Percentiles rank a stretch among this genome's conserved stretches.
Conservation (phyloP, 2,888 invertebrate species). For the Falcaria lacertinaria region DNA sequence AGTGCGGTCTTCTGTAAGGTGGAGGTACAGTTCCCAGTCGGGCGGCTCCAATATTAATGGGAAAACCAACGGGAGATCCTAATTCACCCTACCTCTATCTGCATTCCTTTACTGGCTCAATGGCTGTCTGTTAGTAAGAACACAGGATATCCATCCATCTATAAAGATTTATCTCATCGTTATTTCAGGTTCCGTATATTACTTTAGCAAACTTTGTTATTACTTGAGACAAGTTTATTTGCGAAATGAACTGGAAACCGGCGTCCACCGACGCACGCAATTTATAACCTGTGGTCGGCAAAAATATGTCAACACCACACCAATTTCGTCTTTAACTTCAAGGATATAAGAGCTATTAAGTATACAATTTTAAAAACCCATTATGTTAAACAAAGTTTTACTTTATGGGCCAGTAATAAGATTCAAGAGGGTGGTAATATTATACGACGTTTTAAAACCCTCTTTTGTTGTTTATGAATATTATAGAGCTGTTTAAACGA, state of each 20-base stretch:
- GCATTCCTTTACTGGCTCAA: background rate
- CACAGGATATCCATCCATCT: constrained; percentile 17
- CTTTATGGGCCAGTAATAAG: constrained; percentile 3
- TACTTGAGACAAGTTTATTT: constrained; percentile 65
- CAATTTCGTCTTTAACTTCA: constrained; percentile 31
- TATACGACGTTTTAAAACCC: background rate
- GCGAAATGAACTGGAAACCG: constrained; percentile 65
- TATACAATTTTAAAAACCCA: constrained; percentile 9
- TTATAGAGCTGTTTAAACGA: background rate
- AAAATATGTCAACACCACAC: constrained; percentile 13
- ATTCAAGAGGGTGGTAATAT: background rate
- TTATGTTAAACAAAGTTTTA: background rate
- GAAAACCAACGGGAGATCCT: too few species aligned
- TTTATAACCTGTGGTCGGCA: constrained; percentile 39
- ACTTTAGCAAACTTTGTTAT: constrained; percentile 63
- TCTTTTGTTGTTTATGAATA: constrained; percentile 2
- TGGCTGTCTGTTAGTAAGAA: background rate
- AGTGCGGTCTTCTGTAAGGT: too few species aligned
- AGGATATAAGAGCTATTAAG: constrained; percentile 9
- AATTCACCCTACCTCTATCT: too few species aligned
- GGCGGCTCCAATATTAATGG: too few species aligned
- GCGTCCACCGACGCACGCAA: constrained; percentile 52
- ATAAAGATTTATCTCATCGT: constrained; percentile 15
- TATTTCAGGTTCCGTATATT: constrained; percentile 37
- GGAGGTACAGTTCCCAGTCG: too few species aligned